Base-by-base conservation (phyloP, 64 coral and sea anemone genomes). In the Hydrozoanthus tunicans region DNA sequence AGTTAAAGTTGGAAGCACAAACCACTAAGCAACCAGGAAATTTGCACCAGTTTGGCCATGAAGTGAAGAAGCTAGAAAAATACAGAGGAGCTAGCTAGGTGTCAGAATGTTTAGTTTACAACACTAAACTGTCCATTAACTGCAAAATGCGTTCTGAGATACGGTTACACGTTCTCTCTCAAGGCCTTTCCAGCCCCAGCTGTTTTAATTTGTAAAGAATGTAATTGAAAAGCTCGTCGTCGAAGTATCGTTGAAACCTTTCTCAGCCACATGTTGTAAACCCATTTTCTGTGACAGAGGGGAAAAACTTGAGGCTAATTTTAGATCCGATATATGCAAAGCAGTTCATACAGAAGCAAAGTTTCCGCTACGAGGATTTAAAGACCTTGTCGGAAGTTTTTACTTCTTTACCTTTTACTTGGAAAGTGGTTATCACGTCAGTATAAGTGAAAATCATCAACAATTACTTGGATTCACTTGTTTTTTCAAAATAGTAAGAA, bases 31-130 rank as follows among this genome's bases (percentile, higher is more conserved):
- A 84, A 53, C 81, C 81, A 70, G 90, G 93, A 3, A 94, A 94
- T 56, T 43, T 85, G 51, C 90, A 94, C 52, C 90, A 94, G 59
- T 88, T 92, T 27, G 90, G 84, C 60, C 90, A 89, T 68, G 59
- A 60, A 27, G 81, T 89, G 23, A 56, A 79, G 20, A 77, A 1
- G 86, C 61, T 65, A 83, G 66, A 62, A 83, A 67, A 83, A 83
- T 83, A 51, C 66, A 83, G 63, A 63, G 13, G 52, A 63, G 27
- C 62, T 56, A 70, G 82, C 54, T 72, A 59, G 24, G 66, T 86
- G 82, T 14, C 53, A 60, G 13, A 59, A 86, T 71, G 72, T 59
- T 86, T 60, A 68, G 83, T 73, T 86, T 72, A 73, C 83, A 11
- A 86, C 59, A 73, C 59, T 86, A 59, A 60, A 55, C 70, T 74